Evolutionary conservation across 2,113 vertebrate genomes (phyloP).

Genomic region (Hyperoodon ampullatus): DNA sequence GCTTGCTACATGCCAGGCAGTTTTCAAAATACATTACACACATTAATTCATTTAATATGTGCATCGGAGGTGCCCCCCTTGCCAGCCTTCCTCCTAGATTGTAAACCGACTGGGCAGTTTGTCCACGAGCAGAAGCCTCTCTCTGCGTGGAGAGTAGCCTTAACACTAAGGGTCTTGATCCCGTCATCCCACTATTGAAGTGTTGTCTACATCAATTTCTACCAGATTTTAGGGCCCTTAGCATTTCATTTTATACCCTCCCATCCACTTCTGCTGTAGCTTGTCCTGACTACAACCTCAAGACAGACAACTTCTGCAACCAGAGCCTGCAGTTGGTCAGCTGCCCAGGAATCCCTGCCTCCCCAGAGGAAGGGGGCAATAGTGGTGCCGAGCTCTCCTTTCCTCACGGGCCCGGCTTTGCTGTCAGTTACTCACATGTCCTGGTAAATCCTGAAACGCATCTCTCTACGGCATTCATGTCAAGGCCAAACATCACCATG

Average conservation of each 20-base stretch:
- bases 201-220: background rate
- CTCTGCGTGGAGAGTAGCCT: background rate
- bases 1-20: background rate
- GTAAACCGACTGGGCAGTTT: background rate
- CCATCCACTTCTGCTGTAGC: too few relatives aligned
- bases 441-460: background rate
- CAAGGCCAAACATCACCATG: background rate
- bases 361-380: accelerated
- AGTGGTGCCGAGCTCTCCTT: background rate
- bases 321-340: background rate
- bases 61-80: background rate
- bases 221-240: background rate
- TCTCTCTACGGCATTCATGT: background rate
- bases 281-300: background rate
- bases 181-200: background rate
- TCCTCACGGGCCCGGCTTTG: background rate
- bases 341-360: background rate
- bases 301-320: background rate
- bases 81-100: background rate
- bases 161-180: background rate
- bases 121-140: background rate
- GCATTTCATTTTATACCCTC: background rate
- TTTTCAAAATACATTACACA: background rate
- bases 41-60: background rate
- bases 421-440: background rate